Conservation (phyloP, 1,140 invertebrate genomes). For the Antheraea pernyi region DNA sequence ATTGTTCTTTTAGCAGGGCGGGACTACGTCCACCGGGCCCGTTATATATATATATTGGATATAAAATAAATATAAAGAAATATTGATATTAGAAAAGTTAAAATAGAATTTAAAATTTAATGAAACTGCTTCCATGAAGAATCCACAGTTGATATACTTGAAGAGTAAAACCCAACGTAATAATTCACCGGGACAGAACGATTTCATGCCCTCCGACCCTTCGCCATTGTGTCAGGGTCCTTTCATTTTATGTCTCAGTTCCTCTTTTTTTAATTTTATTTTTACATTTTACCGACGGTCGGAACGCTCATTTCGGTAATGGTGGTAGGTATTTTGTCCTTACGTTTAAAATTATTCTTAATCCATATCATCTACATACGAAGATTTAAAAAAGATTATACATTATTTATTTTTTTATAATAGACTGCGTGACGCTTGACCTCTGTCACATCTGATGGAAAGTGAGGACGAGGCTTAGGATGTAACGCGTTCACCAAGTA, state of each 20-base stretch:
- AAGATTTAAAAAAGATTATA: no score
- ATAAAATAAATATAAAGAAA: no score
- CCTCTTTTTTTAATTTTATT: slow-evolving; percentile 1
- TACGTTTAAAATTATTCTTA: background rate
- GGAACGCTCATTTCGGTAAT: background rate
- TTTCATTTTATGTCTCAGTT: slow-evolving; percentile 5
- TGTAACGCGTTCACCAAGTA: no score
- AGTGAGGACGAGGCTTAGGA: no score
- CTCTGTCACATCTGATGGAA: no score
- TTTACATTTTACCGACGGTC: background rate
- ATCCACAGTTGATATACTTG: background rate
- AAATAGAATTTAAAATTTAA: background rate
- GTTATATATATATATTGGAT: no score
- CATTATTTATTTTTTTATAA: no score
- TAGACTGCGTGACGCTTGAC: no score
- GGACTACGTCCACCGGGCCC: no score
- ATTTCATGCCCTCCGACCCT: background rate
- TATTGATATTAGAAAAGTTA: background rate
- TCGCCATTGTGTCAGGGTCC: background rate
- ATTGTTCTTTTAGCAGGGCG: no score
- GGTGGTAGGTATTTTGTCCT: background rate
- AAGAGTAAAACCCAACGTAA: background rate
- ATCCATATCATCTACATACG: no score
- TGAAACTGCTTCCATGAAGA: background rate
- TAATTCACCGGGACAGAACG: slow-evolving; percentile 1